phyloP scores from a whole-genome alignment of 2,113 vertebrate species.

The Rana temporaria region DNA sequence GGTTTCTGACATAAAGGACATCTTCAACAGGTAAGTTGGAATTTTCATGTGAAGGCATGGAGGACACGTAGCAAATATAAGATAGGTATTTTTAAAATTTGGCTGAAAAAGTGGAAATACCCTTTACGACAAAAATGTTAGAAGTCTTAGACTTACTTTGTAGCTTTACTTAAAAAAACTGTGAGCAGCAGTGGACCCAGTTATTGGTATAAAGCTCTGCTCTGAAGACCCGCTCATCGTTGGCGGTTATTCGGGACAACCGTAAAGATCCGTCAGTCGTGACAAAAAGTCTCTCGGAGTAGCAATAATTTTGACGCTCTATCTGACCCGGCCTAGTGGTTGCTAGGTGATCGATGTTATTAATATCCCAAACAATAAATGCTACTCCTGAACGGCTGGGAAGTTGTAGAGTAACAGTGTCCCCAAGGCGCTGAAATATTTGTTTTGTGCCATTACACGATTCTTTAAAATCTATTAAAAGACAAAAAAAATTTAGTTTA shows the following conservation, averaged over 20 bases:
- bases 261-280: background rate
- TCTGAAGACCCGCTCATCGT: conserved; percentile 4
- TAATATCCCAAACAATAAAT: background rate
- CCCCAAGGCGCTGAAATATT: background rate
- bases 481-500: background rate
- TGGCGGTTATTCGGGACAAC: background rate
- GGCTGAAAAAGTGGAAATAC: too few relatives aligned
- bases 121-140: too few relatives aligned
- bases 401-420: background rate
- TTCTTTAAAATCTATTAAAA: background rate
- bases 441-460: background rate
- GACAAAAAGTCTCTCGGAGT: background rate
- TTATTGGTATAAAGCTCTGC: background rate
- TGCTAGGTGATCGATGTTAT: conserved; percentile 14
- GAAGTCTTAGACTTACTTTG: background rate
- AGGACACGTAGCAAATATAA: too few relatives aligned
- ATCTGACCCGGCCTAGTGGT: background rate
- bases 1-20: too few relatives aligned
- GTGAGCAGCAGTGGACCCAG: background rate
- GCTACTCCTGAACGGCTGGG: background rate
- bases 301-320: background rate
- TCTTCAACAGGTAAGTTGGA: too few relatives aligned
- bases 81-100: too few relatives aligned
- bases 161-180: background rate
- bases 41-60: too few relatives aligned